These are phyloP conservation scores for Martes martes DNA, from an alignment of 2,113 vertebrate genomes.

Conservation along the genomic window DNA sequence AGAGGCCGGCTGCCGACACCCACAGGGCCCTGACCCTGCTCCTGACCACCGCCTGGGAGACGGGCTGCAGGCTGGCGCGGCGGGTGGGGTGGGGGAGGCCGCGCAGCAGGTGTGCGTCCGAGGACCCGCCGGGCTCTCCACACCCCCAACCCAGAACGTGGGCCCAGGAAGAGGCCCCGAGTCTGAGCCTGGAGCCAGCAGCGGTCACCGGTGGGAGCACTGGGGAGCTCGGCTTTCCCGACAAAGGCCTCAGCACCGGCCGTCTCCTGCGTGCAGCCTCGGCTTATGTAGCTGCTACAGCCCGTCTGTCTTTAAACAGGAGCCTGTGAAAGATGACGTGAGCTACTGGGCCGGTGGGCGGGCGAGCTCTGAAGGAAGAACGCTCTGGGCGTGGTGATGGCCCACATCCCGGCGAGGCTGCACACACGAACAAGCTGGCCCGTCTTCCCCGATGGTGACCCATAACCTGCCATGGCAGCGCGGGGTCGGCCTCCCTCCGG, in stretches of 20 bases:
- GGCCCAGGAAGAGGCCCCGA: background rate
- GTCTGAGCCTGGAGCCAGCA: background rate
- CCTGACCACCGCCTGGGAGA: rapidly evolving
- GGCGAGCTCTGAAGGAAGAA: background rate
- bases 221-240: rapidly evolving
- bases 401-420: no score
- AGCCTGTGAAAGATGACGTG: background rate
- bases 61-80: background rate
- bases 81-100: background rate
- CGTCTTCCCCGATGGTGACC: background rate
- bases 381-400: rapidly evolving
- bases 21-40: rapidly evolving
- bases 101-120: background rate
- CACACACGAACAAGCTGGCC: background rate
- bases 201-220: rapidly evolving
- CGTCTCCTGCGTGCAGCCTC: rapidly evolving
- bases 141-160: background rate
- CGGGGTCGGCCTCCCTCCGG: rapidly evolving
- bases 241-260: rapidly evolving
- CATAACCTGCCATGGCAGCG: no score
- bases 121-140: background rate
- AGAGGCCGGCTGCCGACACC: rapidly evolving
- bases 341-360: background rate
- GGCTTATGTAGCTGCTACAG: rapidly evolving
- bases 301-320: rapidly evolving